Base-by-base conservation (phyloP, 2,888 invertebrate species). In the Linnaemya vulpina region DNA sequence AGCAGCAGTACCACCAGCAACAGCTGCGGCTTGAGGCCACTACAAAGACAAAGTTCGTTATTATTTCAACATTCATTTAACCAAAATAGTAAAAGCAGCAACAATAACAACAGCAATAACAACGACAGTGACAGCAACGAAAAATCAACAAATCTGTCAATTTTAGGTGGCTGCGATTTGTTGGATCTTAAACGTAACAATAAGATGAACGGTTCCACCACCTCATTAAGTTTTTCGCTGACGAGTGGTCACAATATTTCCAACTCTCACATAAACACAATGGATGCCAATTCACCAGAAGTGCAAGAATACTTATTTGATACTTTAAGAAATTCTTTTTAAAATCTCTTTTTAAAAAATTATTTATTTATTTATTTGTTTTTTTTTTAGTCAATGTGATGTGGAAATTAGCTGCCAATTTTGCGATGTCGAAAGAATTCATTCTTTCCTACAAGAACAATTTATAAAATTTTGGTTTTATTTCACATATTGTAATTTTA, bases 251-350 rank as follows among this genome's bases (percentile, higher is more conserved):
- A 90, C 77, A 90, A 90, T 73, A 84, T 87, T 55, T 87, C 89
- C 46, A 87, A 87, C 60, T 87, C 87, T 68, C 94, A 94, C 82
- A 91, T 94, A 80, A 94, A 93, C 85, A 94, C 94, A 55, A 92
- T 94, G 91, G 94, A 94, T 87, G 94, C 94, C 38, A 93, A 94
- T 88, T 93, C 94, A 84, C 94, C 95, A 81, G 95, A 95, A 89
- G 94, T 95, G 84, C 95, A 95, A 58, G 95, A 96, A 89, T 95
- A 95, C 89, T 93, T 95, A 91, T 96, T 96, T 94, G 95, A 95
- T 89, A 94, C 94, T 73, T 92, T 95, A 89, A 93, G 95, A 88
- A 95, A 95, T 92, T 95, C 95, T 83, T 95, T 95, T 89, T 95
- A 86, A 79, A 78, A 74, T 3, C 13, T n/a, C n/a, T 7, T 43